These are phyloP conservation scores for Anarsia innoxiella DNA, from an alignment of 2,888 invertebrate species.

Conservation along the genomic window DNA sequence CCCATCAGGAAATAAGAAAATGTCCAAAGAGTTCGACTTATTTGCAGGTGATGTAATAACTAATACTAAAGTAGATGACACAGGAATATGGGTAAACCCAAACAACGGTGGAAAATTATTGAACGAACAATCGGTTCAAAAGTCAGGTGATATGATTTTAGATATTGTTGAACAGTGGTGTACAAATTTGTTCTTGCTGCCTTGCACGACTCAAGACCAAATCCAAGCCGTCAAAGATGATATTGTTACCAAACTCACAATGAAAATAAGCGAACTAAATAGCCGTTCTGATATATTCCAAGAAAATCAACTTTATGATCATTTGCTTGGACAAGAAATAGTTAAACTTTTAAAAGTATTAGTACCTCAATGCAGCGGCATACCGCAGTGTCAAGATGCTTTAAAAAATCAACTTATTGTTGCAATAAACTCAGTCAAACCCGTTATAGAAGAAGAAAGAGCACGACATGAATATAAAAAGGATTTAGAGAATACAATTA, in stretches of 20 bases:
- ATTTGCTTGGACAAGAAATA: slow-evolving; percentile 36
- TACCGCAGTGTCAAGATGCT: slow-evolving; percentile 24
- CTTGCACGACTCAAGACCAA: slow-evolving; percentile 23
- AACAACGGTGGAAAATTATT: neutral
- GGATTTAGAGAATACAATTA: slow-evolving; percentile 32
- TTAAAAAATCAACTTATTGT: slow-evolving; percentile 33
- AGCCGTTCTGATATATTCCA: slow-evolving; percentile 34
- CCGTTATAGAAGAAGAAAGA: slow-evolving; percentile 35
- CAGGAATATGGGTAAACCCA: slow-evolving; percentile 1
- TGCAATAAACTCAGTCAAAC: slow-evolving; percentile 32
- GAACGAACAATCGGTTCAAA: slow-evolving; percentile 21
- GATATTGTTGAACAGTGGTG: slow-evolving; percentile 45
- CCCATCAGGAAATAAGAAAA: neutral
- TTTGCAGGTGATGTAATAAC: neutral
- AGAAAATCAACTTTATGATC: slow-evolving; percentile 33
- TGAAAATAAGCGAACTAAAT: slow-evolving; percentile 45
- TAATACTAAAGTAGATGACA: neutral
- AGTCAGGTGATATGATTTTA: slow-evolving; percentile 37
- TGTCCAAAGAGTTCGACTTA: too few relatives aligned
- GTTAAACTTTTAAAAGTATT: slow-evolving; percentile 31
- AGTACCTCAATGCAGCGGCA: slow-evolving; percentile 27
- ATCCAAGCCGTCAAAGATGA: slow-evolving; percentile 28
- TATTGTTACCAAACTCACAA: slow-evolving; percentile 37
- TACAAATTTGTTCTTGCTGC: slow-evolving; percentile 32
- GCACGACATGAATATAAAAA: slow-evolving; percentile 35